Evolutionary conservation across 2,113 vertebrate species (phyloP), one percentile per base, ranked within the genome.

Genomic region (Microtus ochrogaster): DNA sequence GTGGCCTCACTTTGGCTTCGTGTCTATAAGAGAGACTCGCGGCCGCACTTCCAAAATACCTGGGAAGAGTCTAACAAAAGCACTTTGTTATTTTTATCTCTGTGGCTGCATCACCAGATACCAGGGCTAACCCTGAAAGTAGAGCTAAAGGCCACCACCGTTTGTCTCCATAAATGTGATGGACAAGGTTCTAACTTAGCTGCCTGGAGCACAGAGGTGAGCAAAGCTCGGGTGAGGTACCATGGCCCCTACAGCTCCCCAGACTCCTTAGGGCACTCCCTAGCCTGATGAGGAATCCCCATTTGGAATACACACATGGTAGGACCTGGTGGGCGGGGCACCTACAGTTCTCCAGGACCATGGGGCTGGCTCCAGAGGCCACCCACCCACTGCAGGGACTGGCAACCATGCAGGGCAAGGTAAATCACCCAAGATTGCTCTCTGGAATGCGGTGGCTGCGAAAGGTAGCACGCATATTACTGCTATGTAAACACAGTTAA

Each of bases 401-500:
- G 77, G 94, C 2, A 0, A 61, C 96, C 6, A 2, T 12, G 8
- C 17, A 4, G 65, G 76, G 76, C 2, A 19, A 95, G 97, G 97
- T 95, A 97, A 97, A 96, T 97, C 96, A 95, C 97, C 94, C 92
- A 2, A 33, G 74, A 96, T 87, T 93, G 94, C 95, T 89, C 89
- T 94, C 95, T 95, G 97, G 97, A 97, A 97, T 97, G 96, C 2
- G 2, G 92, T 63, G 7, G 9, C 91, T 91, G 91, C 52, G 95
- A 97, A 95, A 95, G 96, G 97, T 90, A 98, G 78, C 96, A 87
- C n/a, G 81, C 95, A 87, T 85, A 92, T 96, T 94, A 92, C 94
- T 92, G 90, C 96, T 96, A 8, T 78, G 90, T 97, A 98, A 98
- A 98, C 97, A 97, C 78, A 92, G 97, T 87, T 82, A 95, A 96